Percentiles rank a stretch among this genome's conserved stretches.
Evolutionary conservation across 2,888 invertebrate species (phyloP).

Genomic region (Gisinianus flammeolus): DNA sequence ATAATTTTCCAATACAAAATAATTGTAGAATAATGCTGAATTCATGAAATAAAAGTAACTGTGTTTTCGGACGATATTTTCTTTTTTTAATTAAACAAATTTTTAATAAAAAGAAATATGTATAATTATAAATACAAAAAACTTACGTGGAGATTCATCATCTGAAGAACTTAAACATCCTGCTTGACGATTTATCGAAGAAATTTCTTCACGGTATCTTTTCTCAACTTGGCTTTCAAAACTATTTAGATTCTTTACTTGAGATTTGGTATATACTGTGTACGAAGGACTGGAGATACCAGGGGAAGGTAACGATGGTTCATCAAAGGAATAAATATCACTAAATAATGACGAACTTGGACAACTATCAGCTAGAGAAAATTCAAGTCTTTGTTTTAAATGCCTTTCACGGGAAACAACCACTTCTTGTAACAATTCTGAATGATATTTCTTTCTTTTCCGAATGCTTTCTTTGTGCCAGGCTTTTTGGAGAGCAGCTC

Average conservation of each 20-base stretch:
- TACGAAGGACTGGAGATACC: not conserved
- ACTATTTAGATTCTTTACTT: conserved; percentile 30
- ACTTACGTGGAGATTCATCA: conserved; percentile 73
- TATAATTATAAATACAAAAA: not conserved
- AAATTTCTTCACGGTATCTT: conserved; percentile 48
- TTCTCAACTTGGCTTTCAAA: conserved; percentile 45
- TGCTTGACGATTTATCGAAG: conserved; percentile 37
- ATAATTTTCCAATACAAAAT: no score
- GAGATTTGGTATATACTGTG: conserved; percentile 19
- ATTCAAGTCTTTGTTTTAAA: conserved; percentile 32
- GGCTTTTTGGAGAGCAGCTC: conserved; percentile 52
- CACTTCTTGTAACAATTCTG: conserved; percentile 74
- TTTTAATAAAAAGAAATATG: not conserved
- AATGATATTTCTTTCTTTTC: conserved; percentile 63
- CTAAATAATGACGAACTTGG: conserved; percentile 19
- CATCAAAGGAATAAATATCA: conserved; percentile 25
- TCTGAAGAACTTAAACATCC: conserved; percentile 72
- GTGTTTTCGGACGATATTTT: no score
- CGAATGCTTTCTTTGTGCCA: conserved; percentile 62
- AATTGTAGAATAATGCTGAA: no score
- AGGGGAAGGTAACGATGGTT: conserved; percentile 7
- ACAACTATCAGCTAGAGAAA: not conserved
- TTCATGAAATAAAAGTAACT: no score
- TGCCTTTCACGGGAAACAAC: conserved; percentile 69
- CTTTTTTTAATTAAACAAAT: not conserved